These are phyloP conservation scores for Phyllotreta striolata DNA, from an alignment of 2,888 invertebrate genomes.

Conservation along the genomic window DNA sequence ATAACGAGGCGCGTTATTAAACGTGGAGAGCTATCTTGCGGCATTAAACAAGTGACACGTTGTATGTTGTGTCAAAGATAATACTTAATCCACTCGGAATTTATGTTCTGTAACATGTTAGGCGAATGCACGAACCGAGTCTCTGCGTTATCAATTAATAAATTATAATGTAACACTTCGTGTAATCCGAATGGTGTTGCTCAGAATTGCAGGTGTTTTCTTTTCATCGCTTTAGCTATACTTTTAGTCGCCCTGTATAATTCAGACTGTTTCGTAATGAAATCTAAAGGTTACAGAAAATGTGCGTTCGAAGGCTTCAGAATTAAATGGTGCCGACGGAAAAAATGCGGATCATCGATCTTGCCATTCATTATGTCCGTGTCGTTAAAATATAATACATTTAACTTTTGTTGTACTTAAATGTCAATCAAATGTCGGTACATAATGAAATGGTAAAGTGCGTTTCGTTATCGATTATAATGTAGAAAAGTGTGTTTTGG, in stretches of 20 bases:
- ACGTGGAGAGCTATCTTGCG: slow-evolving; percentile 11
- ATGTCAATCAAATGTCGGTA: slow-evolving; percentile 24
- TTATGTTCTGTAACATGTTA: neutral
- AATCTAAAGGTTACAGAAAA: slow-evolving; percentile 7
- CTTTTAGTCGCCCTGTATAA: too few relatives aligned
- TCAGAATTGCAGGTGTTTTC: too few relatives aligned
- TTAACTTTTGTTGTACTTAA: slow-evolving; percentile 11
- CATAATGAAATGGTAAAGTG: neutral
- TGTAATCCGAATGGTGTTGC: too few relatives aligned
- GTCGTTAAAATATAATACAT: slow-evolving; percentile 4
- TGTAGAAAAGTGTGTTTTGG: neutral
- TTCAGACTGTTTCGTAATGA: neutral
- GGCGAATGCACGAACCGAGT: neutral
- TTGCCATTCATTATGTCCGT: slow-evolving; percentile 4
- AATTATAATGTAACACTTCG: too few relatives aligned
- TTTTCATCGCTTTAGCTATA: too few relatives aligned
- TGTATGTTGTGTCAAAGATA: slow-evolving; percentile 11
- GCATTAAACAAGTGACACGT: slow-evolving; percentile 14
- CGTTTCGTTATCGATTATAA: slow-evolving; percentile 5
- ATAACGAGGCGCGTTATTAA: slow-evolving; percentile 14
- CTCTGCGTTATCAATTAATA: too few relatives aligned
- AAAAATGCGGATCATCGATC: slow-evolving; percentile 14
- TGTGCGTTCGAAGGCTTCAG: slow-evolving; percentile 2
- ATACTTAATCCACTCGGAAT: slow-evolving; percentile 9
- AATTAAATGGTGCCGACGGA: slow-evolving; percentile 1